These are phyloP conservation scores for Centropus bengalensis DNA, from an alignment of 2,113 vertebrate species.

Conservation along the genomic window DNA sequence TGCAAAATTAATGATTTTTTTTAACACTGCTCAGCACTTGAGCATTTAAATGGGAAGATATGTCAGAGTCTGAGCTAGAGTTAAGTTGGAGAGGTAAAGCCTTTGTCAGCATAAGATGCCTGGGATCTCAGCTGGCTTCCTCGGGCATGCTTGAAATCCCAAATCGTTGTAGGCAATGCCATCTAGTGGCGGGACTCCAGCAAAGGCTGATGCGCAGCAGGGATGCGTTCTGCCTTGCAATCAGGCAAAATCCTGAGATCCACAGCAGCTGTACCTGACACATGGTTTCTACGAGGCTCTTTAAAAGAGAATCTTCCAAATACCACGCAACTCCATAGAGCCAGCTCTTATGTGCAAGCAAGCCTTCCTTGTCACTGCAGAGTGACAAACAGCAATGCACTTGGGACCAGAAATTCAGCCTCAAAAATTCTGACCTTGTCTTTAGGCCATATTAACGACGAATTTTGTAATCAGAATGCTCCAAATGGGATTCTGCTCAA, in stretches of 20 bases:
- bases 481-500: neutral
- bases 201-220: neutral
- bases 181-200: constrained; percentile 56
- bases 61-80: neutral
- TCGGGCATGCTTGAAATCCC: accelerated
- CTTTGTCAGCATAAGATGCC: neutral
- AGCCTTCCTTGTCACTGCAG: neutral
- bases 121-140: neutral
- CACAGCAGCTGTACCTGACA: neutral
- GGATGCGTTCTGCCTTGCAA: neutral
- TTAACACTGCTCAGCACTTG: neutral
- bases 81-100: neutral
- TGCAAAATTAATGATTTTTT: neutral
- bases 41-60: neutral
- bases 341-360: neutral
- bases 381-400: neutral
- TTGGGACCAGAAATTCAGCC: neutral
- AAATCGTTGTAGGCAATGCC: constrained; percentile 35
- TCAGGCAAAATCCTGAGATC: neutral
- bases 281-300: neutral
- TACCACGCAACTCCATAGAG: neutral
- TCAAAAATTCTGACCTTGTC: neutral
- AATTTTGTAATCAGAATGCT: neutral
- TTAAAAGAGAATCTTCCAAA: neutral
- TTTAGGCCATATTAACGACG: neutral